Evolutionary conservation across 1,140 invertebrate species (phyloP), one percentile per base, ranked within the genome.

Genomic region (Calliphora vicina): DNA sequence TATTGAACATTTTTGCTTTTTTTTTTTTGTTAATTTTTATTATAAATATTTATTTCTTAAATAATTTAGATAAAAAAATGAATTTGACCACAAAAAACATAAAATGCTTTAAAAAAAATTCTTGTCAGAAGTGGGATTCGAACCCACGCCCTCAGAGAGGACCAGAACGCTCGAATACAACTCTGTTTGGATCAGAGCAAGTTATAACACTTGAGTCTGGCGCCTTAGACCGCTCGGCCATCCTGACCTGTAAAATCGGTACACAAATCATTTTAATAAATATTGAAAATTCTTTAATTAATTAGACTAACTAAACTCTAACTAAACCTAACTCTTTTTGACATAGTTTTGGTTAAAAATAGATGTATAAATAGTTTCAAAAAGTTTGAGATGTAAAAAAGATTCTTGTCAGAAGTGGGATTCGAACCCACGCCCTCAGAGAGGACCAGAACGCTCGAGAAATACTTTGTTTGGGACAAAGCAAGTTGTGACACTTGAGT

Each of bases 371-470:
- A n/a, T n/a, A n/a, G n/a, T n/a, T 61, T 3, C 17, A 61, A 61
- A 61, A 61, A 61, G n/a, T n/a, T n/a, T n/a, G n/a, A 61, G 6
- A n/a, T 1, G 6, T 57, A 61, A 3, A 67, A 67, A 67, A 67
- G 23, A 67, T 23, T 67, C 57, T 23, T 95, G 94, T 95, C 94
- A 95, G 94, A 94, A 95, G 94, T 95, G 94, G 94, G 94, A 95
- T 95, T 95, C 94, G 94, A 95, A 95, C 94, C 94, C 94, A 95
- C 94, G 94, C 94, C 94, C 94, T 94, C 94, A 95, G 92, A 94
- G 94, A 94, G 94, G 94, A 95, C 94, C 94, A 94, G 94, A 95
- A 94, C 89, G 87, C 93, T 93, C 92, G 88, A 61, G 25, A 74
- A 17, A 35, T 13, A 45, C 26, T n/a, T 12, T 73, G 72, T 72